These are phyloP conservation scores for Clamator glandarius DNA, from an alignment of 2,797 vertebrate species.

Conservation along the genomic window DNA sequence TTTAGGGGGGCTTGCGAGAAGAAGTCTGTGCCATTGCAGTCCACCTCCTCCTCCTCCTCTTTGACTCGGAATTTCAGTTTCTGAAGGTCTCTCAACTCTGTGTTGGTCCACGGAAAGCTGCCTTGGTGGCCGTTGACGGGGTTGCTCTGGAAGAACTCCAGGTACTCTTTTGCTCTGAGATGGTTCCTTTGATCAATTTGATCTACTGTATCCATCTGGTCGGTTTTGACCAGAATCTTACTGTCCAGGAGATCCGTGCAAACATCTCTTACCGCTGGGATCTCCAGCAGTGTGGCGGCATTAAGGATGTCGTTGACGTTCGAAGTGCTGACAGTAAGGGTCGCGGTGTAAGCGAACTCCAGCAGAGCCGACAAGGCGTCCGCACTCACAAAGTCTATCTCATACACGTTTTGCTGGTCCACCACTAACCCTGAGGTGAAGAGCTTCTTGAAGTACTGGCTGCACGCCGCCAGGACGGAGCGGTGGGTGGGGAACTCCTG, in stretches of 20 bases:
- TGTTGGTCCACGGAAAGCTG: conserved; percentile 83
- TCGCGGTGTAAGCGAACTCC: conserved; percentile 98
- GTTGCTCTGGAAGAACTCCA: conserved; percentile 96
- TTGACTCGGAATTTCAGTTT: conserved; percentile 76
- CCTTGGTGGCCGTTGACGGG: conserved; percentile 89
- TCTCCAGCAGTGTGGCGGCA: conserved; percentile 93
- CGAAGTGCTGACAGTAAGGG: conserved; percentile 92
- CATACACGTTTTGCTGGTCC: conserved; percentile 95
- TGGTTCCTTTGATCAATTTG: conserved; percentile 89
- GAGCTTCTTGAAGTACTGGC: conserved; percentile 98
- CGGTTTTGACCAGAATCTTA: conserved; percentile 80
- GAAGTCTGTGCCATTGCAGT: conserved; percentile 79
- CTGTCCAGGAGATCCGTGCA: conserved; percentile 96
- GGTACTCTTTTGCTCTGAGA: conserved; percentile 93
- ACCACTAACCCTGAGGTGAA: conserved; percentile 95
- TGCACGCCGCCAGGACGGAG: conserved; percentile 96
- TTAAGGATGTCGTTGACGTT: conserved; percentile 94
- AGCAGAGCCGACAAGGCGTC: conserved; percentile 93
- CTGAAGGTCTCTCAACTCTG: conserved; percentile 75
- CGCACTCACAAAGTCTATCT: conserved; percentile 92
- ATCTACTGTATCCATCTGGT: conserved; percentile 79
- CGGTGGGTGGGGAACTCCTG: conserved; percentile 97
- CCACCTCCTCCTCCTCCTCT: conserved; percentile 84
- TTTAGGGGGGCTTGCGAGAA: conserved; percentile 72
- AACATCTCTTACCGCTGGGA: conserved; percentile 92